Evolutionary conservation across 2,888 invertebrate species (phyloP), one percentile per base, ranked within the genome.

Genomic region (Silvanus unidentatus): DNA sequence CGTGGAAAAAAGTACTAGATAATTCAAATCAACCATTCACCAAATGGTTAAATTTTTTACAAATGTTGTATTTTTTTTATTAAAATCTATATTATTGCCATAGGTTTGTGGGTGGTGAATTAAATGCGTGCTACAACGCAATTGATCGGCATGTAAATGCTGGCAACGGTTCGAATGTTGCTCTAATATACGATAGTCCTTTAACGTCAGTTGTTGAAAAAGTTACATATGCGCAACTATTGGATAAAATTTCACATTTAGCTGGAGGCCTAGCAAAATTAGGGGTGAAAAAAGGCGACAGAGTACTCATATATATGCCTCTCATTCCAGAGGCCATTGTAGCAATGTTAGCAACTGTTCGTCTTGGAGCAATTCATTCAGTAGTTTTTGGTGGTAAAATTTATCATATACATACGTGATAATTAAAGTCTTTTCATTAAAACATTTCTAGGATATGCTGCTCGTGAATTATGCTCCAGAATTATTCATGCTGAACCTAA

Each of bases 261-360:
- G 92, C 94, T 0, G 91, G 91, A 1, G 88, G 86, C 29, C 71
- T 96, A 57, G 75, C 80, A 0, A 77, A 81, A 2, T 72, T 88
- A 42, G 94, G 94, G 0, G 91, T 95, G 1, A 71, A 74, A 12
- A 81, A 82, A 59, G 94, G 94, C 0, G 92, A 93, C 60, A 73
- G 87, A 0, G 90, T 96, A 1, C 76, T 95, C 1, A 90, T 96
- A 62, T 95, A 95, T 70, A 95, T 96, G 95, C 95, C 95, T 0
- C 78, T 95, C 45, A 88, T 95, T 39, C 94, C 95, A 0, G 91
- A 95, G 70, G 87, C 92, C 0, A 79, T 94, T 37, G 78, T 93
- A 41, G 83, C 93, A 1, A 94, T 95, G 86, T 69, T 95, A 58
- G 94, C 95, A 1, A 85, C 86, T 1, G 88, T 85, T 29, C 76